Base-by-base conservation (phyloP, 2,888 invertebrate genomes). In the Germaria angustata region DNA sequence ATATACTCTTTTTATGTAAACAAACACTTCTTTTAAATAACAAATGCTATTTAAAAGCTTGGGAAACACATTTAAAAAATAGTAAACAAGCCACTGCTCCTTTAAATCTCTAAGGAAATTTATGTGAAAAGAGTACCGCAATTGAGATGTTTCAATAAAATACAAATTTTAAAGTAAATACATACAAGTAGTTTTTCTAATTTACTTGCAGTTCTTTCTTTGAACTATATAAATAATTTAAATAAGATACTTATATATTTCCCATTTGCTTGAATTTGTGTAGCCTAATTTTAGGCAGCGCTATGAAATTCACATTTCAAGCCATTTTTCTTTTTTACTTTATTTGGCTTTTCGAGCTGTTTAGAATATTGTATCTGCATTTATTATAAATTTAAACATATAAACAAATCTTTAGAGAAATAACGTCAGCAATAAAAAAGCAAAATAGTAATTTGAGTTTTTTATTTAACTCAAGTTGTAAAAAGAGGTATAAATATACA, bases 331-430 rank as follows among this genome's bases (percentile, higher is more conserved):
- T 20, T 39, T 51, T 59, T 36, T 59, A 4, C 11, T n/a, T 39
- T 59, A 13, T 59, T 59, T 59, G 13, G 2, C 3, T 34, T 34
- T 41, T 41, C 1, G 28, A 32, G 15, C 44, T 32, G 17, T 34
- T 51, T 20, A 32, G 61, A 68, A 78, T 78, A 71, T 78, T 71
- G 53, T 78, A 78, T 81, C 55, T 59, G 73, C 72, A 77, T 77
- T 80, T 76, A 71, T 76, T 76, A 71, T 59, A 76, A 53, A 72
- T 81, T 78, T 81, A 22, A 78, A 69, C 41, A 57, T 73, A 41
- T 63, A 81, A 78, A 78, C 78, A 78, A 81, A 78, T 81, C 81
- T 81, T 73, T 78, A 36, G 81, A 81, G 81, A 78, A 81, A 78
- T 81, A 78, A 78, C 73, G 69, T 78, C 69, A 78, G 51, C 78